Base-by-base conservation (phyloP, 2,888 invertebrate species). In the Brachyptera putata region DNA sequence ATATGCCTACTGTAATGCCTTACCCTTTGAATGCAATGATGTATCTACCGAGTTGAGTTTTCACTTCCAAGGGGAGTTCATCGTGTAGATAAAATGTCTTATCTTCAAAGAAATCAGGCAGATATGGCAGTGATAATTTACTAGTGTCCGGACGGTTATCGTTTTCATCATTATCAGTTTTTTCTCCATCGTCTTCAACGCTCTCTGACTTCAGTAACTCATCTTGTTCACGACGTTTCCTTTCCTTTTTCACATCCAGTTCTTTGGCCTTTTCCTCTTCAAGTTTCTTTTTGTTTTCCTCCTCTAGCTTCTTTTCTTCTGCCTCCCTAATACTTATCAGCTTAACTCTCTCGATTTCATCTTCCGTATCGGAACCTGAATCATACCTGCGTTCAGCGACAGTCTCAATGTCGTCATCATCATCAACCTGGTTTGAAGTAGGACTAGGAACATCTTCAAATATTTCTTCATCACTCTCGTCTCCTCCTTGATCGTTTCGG, bases 1-100 rank as follows among this genome's bases (percentile, higher is more conserved):
- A n/a, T n/a, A n/a, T n/a, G n/a, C n/a, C n/a, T 5, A 14, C 16
- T 16, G 4, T 3, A 14, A 48, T 50, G 11, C 3, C 34, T 53
- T 53, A 79, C 71, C 86, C 87, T 48, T 83, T 80, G 72, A 84
- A 85, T 0, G 85, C 86, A 50, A 74, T 73, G 56, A 87, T 77
- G 70, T 84, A 83, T 60, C 83, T 72, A 53, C 67, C 67, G 41
- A 79, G 65, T 48, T 69, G 68, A 61, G 68, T 68, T 57, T 75
- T 71, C 58, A 71, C 70, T 4, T 69, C 67, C 1, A 70, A 68
- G 46, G 70, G 71, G 53, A 77, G 73, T 50, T 72, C 70, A 3
- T 72, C 70, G 66, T 74, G 74, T 16, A 84, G 66, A 58, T 75
- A 76, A 71, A 85, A 82, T 56, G 72, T 72, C 61, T 73, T 71